phyloP scores from a whole-genome alignment of 2,888 invertebrate species.

The Tupiocoris notatus region DNA sequence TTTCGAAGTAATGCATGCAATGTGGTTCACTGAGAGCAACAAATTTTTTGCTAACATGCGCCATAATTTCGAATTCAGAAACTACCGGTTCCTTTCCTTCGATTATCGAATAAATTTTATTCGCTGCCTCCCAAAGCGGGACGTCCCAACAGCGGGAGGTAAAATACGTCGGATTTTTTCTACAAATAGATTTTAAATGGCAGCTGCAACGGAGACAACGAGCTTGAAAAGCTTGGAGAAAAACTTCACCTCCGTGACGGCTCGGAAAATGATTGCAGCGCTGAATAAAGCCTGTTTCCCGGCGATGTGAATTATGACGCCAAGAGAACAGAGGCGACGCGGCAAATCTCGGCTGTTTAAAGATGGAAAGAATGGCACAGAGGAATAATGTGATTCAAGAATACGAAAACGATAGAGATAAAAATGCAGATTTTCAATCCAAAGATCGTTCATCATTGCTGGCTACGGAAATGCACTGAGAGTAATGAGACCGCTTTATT shows the following conservation, averaged over 20 bases:
- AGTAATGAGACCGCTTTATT: background rate
- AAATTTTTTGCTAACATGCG: no score
- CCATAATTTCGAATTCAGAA: no score
- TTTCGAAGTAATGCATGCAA: no score
- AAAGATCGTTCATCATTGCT: background rate
- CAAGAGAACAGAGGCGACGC: background rate
- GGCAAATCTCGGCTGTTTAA: background rate
- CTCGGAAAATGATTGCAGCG: background rate
- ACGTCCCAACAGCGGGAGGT: no score
- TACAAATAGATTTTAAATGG: background rate
- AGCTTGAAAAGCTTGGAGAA: background rate
- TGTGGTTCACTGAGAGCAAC: no score
- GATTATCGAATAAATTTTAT: no score
- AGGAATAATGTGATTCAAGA: background rate
- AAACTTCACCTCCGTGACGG: background rate
- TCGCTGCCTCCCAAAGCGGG: no score
- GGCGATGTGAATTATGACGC: background rate
- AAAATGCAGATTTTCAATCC: conserved; percentile 25
- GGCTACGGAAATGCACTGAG: background rate
- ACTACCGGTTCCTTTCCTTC: no score
- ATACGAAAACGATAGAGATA: conserved; percentile 5
- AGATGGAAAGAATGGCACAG: background rate
- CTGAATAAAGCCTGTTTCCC: background rate
- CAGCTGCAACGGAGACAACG: background rate
- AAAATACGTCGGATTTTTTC: no score